Evolutionary conservation across 2,113 vertebrate genomes (phyloP).

Genomic region (Mionectes macconnelli): DNA sequence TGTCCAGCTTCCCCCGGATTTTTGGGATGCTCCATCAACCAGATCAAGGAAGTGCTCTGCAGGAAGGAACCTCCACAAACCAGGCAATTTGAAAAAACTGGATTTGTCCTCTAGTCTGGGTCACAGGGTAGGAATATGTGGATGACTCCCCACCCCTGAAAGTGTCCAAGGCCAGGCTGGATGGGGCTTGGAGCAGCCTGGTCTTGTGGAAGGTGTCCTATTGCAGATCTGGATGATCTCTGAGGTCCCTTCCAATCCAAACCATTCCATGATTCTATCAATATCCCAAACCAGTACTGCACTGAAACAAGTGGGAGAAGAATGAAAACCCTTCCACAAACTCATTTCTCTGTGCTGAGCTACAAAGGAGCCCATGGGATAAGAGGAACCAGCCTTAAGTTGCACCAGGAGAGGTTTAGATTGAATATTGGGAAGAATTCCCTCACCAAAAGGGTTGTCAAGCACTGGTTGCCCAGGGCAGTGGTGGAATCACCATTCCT

Average conservation of each 20-base stretch:
- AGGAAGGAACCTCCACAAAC: not conserved
- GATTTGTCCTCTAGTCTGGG: not conserved
- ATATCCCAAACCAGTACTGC: not conserved
- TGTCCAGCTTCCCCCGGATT: not conserved
- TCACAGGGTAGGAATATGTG: accelerated
- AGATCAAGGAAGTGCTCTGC: not conserved
- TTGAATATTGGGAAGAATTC: not conserved
- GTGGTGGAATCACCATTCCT: not conserved
- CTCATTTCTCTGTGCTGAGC: not conserved
- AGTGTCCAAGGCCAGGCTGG: not conserved
- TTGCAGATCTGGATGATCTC: not conserved
- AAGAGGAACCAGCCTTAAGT: not conserved
- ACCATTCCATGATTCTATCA: not conserved
- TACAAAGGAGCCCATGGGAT: accelerated
- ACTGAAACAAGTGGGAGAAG: not conserved
- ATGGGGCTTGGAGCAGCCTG: not conserved
- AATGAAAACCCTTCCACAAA: not conserved
- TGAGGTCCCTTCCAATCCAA: not conserved
- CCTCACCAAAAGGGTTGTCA: not conserved
- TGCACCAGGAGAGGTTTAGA: not conserved
- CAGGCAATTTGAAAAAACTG: accelerated
- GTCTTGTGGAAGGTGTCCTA: not conserved
- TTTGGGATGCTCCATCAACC: not conserved
- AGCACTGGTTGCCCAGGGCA: not conserved
- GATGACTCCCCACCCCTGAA: not conserved